Evolutionary conservation across 2,888 invertebrate species (phyloP).

Genomic region (Euproctis similis): DNA sequence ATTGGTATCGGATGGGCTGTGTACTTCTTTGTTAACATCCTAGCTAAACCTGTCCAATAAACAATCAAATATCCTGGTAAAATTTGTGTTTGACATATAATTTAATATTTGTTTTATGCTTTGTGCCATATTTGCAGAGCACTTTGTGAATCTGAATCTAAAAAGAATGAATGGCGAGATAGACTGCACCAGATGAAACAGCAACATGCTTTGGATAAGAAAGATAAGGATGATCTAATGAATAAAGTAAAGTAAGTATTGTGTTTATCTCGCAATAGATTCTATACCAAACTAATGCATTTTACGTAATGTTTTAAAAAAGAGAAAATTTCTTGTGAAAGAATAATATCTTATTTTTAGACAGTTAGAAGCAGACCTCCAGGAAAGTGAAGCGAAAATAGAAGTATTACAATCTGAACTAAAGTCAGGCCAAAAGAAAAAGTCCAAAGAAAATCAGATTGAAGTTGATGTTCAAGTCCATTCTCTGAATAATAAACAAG

Average conservation of each 20-base stretch:
- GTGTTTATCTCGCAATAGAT: too few species aligned
- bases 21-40: too few species aligned
- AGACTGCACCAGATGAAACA: conserved; percentile 34
- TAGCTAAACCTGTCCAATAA: too few species aligned
- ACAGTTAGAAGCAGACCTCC: conserved; percentile 27
- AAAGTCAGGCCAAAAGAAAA: background rate
- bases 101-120: background rate
- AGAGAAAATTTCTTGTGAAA: too few species aligned
- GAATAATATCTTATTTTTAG: too few species aligned
- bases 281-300: too few species aligned
- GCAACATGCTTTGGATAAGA: conserved; percentile 34
- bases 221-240: conserved; percentile 28
- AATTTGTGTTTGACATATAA: too few species aligned
- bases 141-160: conserved; percentile 52
- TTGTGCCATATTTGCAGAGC: conserved; percentile 32
- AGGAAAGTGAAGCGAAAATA: conserved; percentile 22
- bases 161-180: conserved; percentile 48
- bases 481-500: background rate
- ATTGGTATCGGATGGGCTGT: too few species aligned
- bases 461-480: background rate
- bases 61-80: too few species aligned
- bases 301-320: too few species aligned
- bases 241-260: conserved; percentile 32
- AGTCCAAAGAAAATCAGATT: background rate
- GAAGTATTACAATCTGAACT: conserved; percentile 15